Evolutionary conservation across 2,888 invertebrate genomes (phyloP), one percentile per base, ranked within the genome.

Genomic region (Adelphocoris suturalis): DNA sequence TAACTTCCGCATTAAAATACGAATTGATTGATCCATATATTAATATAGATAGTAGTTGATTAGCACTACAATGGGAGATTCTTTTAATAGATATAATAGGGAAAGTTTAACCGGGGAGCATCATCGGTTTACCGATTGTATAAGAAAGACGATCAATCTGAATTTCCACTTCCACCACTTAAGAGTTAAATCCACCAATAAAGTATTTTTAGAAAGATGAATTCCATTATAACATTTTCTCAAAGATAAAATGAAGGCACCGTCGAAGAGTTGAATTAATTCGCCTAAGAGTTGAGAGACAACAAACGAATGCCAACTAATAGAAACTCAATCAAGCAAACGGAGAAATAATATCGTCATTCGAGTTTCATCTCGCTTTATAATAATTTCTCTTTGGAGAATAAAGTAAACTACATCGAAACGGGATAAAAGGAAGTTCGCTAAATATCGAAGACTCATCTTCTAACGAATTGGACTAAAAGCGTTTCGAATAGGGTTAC

Each of bases 211-310:
- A 23, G 68, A 68, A 23, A 68, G 68, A 68, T 23, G 23, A 68
- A 68, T 68, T 23, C 68, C 19, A 68, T 23, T 68, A 68, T 68
- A n/a, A 23, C 19, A 68, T 68, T 68, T 68, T 68, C 68, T 68
- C 12, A 23, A 68, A 19, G 68, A 68, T 23, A 12, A 68, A 68
- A 68, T 68, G 68, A 68, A 68, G 23, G 12, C 68, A 23, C 23
- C 68, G 11, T 9, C 11, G 13, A 68, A 23, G 23, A 11, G 9
- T 68, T 12, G 68, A 23, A 68, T 68, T 68, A 68, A 68, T 68
- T 68, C 27, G 23, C 68, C 5, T 0, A 13, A 23, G 68, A 23
- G 23, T 68, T 68, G 19, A 16, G 9, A 23, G 9, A 68, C 23
- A 68, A 68, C 23, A 13, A 68, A 68, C 23, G 23, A 68, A 68